phyloP scores from a whole-genome alignment of 2,888 invertebrate species.

The Aleiodes alternator region DNA sequence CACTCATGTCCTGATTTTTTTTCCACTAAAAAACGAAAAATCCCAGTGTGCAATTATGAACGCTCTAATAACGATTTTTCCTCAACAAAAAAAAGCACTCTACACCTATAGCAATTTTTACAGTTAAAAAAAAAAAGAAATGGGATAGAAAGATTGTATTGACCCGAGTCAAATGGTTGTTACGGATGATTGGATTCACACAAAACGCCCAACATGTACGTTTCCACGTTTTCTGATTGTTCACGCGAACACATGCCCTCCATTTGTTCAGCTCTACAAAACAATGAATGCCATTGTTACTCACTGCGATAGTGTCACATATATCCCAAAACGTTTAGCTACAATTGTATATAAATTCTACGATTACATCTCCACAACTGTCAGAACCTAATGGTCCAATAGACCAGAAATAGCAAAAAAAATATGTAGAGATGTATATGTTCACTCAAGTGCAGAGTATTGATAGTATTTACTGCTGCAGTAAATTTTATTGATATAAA shows the following conservation, averaged over 20 bases:
- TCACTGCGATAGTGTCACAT: conserved; percentile 38
- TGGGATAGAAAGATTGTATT: neutral
- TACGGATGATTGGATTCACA: conserved; percentile 14
- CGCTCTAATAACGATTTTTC: neutral
- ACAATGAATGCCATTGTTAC: conserved; percentile 47
- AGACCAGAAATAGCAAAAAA: neutral
- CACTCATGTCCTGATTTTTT: too few relatives aligned
- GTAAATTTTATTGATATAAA: too few relatives aligned
- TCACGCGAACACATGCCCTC: neutral
- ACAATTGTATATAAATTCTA: conserved; percentile 41
- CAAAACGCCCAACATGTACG: conserved; percentile 16
- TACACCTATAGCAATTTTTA: neutral
- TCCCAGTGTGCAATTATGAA: too few relatives aligned
- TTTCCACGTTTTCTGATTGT: conserved; percentile 19
- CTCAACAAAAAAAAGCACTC: neutral
- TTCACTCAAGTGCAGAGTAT: neutral
- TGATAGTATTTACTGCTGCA: too few relatives aligned
- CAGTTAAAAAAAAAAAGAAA: neutral
- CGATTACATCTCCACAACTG: conserved; percentile 45
- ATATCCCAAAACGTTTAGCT: conserved; percentile 26
- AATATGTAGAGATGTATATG: neutral
- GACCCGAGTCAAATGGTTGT: neutral
- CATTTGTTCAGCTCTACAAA: conserved; percentile 5
- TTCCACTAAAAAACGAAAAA: too few relatives aligned
- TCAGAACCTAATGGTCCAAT: conserved; percentile 2